Evolutionary conservation across 2,797 vertebrate genomes (phyloP), one percentile per base, ranked within the genome.

Genomic region (Epinephelus awoara): DNA sequence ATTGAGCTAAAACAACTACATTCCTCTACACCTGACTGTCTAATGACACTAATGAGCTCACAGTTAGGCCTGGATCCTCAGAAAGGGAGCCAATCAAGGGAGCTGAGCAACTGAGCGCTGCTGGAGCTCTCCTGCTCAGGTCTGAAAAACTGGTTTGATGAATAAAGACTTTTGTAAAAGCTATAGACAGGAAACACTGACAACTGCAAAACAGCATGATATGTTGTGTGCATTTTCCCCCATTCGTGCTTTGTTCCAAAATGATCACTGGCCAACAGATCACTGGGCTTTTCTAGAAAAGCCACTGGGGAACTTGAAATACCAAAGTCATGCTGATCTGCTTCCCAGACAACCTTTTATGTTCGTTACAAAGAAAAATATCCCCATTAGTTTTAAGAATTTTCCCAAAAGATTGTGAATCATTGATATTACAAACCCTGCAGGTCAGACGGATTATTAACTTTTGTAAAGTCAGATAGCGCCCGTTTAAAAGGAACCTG

Each of bases 341-440:
- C 67, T 87, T 80, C 82, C 74, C 25, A 18, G 79, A 75, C 50
- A 68, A 78, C 52, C 55, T 78, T 74, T 91, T 11, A 71, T 77
- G 49, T 79, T 83, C 86, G 87, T 89, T 87, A 85, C 84, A 87
- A 66, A 65, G 71, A 79, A 54, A 77, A 66, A 62, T 42, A 49
- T 17, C 51, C 27, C 54, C 10, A n/a, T 63, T 46, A 80, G 64
- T 77, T 63, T 85, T 12, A 57, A 74, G 58, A 55, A 69, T 64
- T 51, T 38, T 34, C 56, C 65, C 44, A 34, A 72, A 69, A 81
- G 29, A 72, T 38, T 61, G 52, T 34, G 34, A 72, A 66, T 67
- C n/a, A 65, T 21, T 75, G 38, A 62, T 73, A 65, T 58, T 49
- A 58, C 25, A 77, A 65, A 63, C 11, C 27, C 64, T 66, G 59